Percentiles rank a stretch among this genome's conserved stretches.
Conservation (phyloP, 2,888 invertebrate genomes). For the Caenorhabditis panamensis region DNA sequence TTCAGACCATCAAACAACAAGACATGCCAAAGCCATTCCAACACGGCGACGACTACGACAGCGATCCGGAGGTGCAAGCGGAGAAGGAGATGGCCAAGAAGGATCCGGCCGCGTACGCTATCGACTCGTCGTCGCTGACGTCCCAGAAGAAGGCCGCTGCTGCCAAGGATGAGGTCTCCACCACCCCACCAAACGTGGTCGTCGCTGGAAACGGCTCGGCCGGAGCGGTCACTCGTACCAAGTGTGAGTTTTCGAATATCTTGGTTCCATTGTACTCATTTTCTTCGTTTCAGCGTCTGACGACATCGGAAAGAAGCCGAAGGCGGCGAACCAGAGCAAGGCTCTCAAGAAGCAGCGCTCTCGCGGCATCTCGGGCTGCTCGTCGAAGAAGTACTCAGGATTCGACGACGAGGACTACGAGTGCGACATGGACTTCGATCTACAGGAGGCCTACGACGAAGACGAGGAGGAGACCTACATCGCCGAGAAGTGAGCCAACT, state of each 20-base stretch:
- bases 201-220: constrained; percentile 31
- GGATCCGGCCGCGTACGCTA: constrained; percentile 40
- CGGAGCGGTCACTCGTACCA: constrained; percentile 25
- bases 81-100: constrained; percentile 60
- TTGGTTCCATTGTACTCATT: not conserved
- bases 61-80: constrained; percentile 61
- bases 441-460: constrained; percentile 46
- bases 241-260: constrained; percentile 29
- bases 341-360: constrained; percentile 59
- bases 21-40: constrained; percentile 54
- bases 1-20: constrained; percentile 10
- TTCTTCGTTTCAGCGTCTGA: constrained; percentile 45
- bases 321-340: constrained; percentile 47
- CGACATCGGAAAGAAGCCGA: constrained; percentile 45
- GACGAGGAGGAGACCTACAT: constrained; percentile 26
- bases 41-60: constrained; percentile 54
- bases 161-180: constrained; percentile 44
- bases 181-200: constrained; percentile 54
- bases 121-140: constrained; percentile 40
- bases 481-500: not conserved
- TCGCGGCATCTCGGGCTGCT: constrained; percentile 60
- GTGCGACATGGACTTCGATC: constrained; percentile 18
- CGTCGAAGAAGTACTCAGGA: constrained; percentile 44
- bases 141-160: constrained; percentile 27
- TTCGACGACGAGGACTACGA: constrained; percentile 49